phyloP scores from a whole-genome alignment of 1,140 invertebrate genomes.

The Euwallacea similis region DNA sequence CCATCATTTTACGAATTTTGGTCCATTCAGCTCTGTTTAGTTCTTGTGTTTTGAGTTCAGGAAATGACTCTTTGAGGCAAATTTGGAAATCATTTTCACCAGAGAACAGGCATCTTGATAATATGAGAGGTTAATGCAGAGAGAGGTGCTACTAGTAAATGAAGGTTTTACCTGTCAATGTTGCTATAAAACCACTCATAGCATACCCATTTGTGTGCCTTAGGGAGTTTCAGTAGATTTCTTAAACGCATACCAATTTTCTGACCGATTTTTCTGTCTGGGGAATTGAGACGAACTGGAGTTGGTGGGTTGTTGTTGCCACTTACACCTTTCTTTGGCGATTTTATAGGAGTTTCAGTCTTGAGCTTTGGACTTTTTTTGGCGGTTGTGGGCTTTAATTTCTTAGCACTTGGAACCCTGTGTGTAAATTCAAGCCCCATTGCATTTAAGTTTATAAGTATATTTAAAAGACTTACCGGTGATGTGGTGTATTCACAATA shows the following conservation, averaged over 20 bases:
- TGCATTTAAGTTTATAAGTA: background rate
- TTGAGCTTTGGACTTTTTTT: constrained; percentile 55
- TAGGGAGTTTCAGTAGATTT: constrained; percentile 96
- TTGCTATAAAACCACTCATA: constrained; percentile 99
- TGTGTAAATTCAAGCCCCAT: too few relatives aligned
- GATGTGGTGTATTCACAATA: constrained; percentile 78
- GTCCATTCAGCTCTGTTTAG: constrained; percentile 93
- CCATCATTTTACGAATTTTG: constrained; percentile 93
- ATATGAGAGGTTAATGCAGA: background rate
- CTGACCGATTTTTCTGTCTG: constrained; percentile 79
- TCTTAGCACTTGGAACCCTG: constrained; percentile 64
- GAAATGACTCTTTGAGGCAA: constrained; percentile 92
- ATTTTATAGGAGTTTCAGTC: constrained; percentile 42
- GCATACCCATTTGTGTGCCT: constrained; percentile 98
- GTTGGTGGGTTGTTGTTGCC: constrained; percentile 40
- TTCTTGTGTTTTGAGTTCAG: constrained; percentile 83
- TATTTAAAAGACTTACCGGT: constrained; percentile 45
- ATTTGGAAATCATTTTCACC: constrained; percentile 97
- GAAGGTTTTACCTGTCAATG: constrained; percentile 71
- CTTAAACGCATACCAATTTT: constrained; percentile 86
- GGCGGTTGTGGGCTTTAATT: constrained; percentile 58
- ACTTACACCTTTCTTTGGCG: constrained; percentile 52
- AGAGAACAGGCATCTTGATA: constrained; percentile 74
- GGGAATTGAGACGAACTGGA: constrained; percentile 57
- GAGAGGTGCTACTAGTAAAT: background rate